Conservation (phyloP, 2,797 vertebrate species). For the Neosilurus mollespiculum region DNA sequence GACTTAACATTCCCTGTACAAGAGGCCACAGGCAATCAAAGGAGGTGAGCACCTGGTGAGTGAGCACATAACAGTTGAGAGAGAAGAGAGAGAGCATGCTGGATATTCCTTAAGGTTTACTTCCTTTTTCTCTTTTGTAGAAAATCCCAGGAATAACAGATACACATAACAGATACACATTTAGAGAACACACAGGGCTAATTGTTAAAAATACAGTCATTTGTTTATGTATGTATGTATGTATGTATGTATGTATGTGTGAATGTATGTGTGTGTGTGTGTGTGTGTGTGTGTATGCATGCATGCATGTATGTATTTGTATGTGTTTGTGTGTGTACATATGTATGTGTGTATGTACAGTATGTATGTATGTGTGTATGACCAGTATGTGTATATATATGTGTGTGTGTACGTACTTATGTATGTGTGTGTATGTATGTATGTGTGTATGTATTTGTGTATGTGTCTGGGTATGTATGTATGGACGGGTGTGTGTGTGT, state of each 20-base stretch:
- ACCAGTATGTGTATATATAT: too few relatives aligned
- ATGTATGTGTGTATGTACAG: too few relatives aligned
- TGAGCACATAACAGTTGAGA: conserved; percentile 30
- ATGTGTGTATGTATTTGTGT: too few relatives aligned
- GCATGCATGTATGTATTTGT: too few relatives aligned
- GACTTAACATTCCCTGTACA: conserved; percentile 85
- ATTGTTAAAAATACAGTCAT: conserved; percentile 2
- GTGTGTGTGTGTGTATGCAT: too few relatives aligned
- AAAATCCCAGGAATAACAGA: conserved; percentile 11
- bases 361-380: too few relatives aligned
- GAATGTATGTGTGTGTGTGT: neutral
- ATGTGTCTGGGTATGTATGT: too few relatives aligned
- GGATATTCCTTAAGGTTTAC: neutral
- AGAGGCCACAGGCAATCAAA: conserved; percentile 83
- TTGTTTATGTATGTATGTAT: conserved; percentile 7
- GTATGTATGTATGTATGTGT: neutral
- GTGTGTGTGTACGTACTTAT: too few relatives aligned
- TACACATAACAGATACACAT: neutral
- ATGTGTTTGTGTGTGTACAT: too few relatives aligned
- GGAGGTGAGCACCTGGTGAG: conserved; percentile 79
- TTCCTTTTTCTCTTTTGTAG: conserved; percentile 11
- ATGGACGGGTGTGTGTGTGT: too few relatives aligned
- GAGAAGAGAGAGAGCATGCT: conserved; percentile 27
- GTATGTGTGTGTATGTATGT: too few relatives aligned
- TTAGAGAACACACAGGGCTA: neutral